Base-by-base conservation (phyloP, 2,797 vertebrate species). In the Denticeps clupeoides region DNA sequence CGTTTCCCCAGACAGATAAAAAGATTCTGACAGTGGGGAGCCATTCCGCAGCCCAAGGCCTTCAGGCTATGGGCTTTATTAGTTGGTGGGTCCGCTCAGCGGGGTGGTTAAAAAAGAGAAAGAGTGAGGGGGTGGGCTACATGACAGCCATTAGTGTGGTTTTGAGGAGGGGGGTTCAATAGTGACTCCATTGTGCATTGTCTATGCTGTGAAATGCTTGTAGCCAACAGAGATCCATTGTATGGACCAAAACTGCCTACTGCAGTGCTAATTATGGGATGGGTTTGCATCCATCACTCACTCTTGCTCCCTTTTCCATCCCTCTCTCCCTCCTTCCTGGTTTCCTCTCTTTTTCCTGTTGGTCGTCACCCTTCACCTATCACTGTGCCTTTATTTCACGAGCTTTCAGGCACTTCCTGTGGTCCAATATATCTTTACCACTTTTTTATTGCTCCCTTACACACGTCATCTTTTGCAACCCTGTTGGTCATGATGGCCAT, bases 201-300 rank as follows among this genome's bases (percentile, higher is more conserved):
- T 79, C 69, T 68, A 53, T 22, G 1, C 58, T 60, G 68, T 64
- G 74, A 73, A 64, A 62, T 51, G 62, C 53, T 2, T n/a, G 40
- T 58, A 29, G 54, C 49, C 59, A 72, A 82, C 80, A 83, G 69
- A 74, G 58, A 55, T 49, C 53, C 72, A 77, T 81, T 84, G 79
- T 83, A 61, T 43, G 45, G 43, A 65, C 53, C 58, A 53, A 74
- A 70, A 75, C 73, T 74, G 67, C 60, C 67, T 65, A 67, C 71
- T 69, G 74, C 68, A 68, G 72, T 79, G 73, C 73, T 79, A 78
- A 79, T 82, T 79, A 78, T 56, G 48, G 64, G 64, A 67, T 56
- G 69, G 67, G 54, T 70, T 46, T 67, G 41, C 21, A 31, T 42
- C 38, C 31, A 41, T 56, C 62, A 60, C 32, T 15, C 19, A 51